These are phyloP conservation scores for Apoderus coryli DNA, from an alignment of 2,888 invertebrate genomes.

Conservation along the genomic window DNA sequence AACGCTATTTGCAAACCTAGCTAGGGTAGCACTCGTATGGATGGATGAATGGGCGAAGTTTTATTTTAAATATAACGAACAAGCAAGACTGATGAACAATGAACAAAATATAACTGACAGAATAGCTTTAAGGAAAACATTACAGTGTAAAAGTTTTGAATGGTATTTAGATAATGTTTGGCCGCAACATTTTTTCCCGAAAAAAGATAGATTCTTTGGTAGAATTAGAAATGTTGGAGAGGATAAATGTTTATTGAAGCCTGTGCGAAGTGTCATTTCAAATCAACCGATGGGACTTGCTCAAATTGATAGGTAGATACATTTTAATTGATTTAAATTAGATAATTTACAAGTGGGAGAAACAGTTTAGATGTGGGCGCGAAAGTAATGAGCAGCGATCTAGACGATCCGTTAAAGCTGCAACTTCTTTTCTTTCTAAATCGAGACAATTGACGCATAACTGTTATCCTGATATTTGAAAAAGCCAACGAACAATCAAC, in stretches of 20 bases:
- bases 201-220: slow-evolving; percentile 76
- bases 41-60: slow-evolving; percentile 96
- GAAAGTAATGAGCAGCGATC: too few relatives aligned
- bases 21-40: slow-evolving; percentile 91
- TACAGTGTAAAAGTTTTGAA: slow-evolving; percentile 74
- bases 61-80: slow-evolving; percentile 73
- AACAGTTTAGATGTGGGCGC: too few relatives aligned
- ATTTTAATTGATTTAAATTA: too few relatives aligned
- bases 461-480: too few relatives aligned
- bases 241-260: slow-evolving; percentile 47
- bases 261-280: slow-evolving; percentile 41
- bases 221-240: slow-evolving; percentile 45
- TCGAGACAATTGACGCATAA: too few relatives aligned
- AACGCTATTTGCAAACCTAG: slow-evolving; percentile 80
- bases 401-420: too few relatives aligned
- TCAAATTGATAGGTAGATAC: slow-evolving; percentile 35
- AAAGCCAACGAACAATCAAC: too few relatives aligned
- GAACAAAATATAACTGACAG: slow-evolving; percentile 49
- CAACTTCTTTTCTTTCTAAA: too few relatives aligned
- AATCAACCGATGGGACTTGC: slow-evolving; percentile 60
- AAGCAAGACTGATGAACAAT: slow-evolving; percentile 39
- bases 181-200: slow-evolving; percentile 93
- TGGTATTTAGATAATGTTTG: slow-evolving; percentile 94
- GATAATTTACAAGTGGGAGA: too few relatives aligned
- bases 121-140: slow-evolving; percentile 39